phyloP scores from a whole-genome alignment of 2,113 vertebrate species.

The Chrysochloris asiatica region DNA sequence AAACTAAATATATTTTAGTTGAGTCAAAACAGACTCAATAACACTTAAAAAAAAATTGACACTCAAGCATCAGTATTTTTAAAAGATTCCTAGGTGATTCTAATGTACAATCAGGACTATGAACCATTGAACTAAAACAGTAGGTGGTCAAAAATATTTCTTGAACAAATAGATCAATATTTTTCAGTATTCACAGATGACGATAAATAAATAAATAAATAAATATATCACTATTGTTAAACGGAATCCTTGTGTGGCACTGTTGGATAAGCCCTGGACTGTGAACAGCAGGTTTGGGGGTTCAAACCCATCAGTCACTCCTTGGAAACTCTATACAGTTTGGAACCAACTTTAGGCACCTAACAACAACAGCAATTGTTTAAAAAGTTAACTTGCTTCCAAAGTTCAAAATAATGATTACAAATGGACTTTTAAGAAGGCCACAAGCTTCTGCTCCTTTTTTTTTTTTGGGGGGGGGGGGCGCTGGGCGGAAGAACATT shows the following conservation, averaged over 20 bases:
- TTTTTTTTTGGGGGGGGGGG: neutral
- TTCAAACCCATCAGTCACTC: no score
- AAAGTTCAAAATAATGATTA: neutral
- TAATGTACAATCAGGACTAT: neutral
- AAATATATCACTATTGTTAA: neutral
- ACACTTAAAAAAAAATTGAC: no score
- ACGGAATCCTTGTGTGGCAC: no score
- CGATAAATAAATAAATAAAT: neutral
- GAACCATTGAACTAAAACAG: neutral
- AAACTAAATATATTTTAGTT: no score
- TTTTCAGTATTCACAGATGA: conserved; percentile 1
- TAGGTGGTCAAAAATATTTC: neutral
- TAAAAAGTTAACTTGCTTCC: neutral
- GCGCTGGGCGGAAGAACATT: no score
- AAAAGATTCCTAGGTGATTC: neutral
- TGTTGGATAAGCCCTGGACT: no score
- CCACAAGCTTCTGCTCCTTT: neutral
- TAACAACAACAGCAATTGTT: no score
- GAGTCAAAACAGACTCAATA: no score
- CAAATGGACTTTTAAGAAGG: neutral
- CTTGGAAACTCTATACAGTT: no score
- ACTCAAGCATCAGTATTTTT: neutral
- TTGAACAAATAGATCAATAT: neutral
- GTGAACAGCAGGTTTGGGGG: no score
- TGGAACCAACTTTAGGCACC: no score